Conservation (phyloP, 2,797 vertebrate species). For the Xiphorhynchus erythropygius region DNA sequence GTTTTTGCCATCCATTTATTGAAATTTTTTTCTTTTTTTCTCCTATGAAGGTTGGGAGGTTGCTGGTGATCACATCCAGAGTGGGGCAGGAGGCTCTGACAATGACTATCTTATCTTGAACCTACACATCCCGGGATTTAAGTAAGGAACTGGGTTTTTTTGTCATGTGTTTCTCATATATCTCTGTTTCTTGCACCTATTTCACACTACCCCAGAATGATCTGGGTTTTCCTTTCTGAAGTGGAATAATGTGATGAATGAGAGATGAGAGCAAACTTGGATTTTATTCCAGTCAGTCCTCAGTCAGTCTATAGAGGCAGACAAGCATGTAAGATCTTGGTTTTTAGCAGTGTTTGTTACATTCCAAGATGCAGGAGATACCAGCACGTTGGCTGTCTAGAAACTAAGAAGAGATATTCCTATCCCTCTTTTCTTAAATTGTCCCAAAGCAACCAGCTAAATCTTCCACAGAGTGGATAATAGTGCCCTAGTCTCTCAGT, state of each 20-base stretch:
- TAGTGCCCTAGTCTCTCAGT: background rate
- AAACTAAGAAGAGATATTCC: background rate
- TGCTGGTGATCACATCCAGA: conserved; percentile 91
- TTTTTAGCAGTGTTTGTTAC: background rate
- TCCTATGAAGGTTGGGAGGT: conserved; percentile 90
- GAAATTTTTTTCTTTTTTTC: background rate
- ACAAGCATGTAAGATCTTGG: background rate
- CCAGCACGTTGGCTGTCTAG: background rate
- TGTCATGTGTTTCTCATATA: background rate
- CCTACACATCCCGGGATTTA: conserved; percentile 92
- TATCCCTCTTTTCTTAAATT: background rate
- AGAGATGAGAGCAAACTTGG: background rate
- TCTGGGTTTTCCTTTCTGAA: background rate
- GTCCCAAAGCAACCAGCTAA: background rate
- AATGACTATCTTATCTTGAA: conserved; percentile 97
- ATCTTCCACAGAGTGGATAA: background rate
- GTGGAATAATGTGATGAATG: background rate
- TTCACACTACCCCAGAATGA: background rate
- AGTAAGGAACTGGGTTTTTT: conserved; percentile 79
- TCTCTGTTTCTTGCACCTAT: background rate
- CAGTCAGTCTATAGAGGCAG: background rate
- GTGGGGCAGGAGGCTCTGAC: conserved; percentile 90
- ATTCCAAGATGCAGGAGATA: background rate
- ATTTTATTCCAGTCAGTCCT: background rate
- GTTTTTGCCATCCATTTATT: background rate